phyloP scores from a whole-genome alignment of 2,797 vertebrate species.

The Microctenopoma lineatum region DNA sequence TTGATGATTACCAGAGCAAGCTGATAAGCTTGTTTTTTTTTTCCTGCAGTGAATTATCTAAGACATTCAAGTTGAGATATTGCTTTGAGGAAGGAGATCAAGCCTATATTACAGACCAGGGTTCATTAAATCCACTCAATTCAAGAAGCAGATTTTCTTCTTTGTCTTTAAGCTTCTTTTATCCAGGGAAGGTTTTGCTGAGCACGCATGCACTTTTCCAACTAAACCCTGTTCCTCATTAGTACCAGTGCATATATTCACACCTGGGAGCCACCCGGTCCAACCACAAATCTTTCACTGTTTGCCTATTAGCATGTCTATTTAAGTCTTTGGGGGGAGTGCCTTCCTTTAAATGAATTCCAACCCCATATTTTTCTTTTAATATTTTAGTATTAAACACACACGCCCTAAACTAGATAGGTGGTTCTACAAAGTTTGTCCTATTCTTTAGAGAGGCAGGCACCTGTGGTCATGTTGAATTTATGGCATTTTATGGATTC shows the following conservation, averaged over 20 bases:
- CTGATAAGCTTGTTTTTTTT: constrained; percentile 32
- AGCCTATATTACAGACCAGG: constrained; percentile 48
- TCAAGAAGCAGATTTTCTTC: constrained; percentile 68
- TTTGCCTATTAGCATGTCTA: constrained; percentile 66
- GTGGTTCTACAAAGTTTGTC: constrained; percentile 6
- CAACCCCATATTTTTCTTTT: constrained; percentile 26
- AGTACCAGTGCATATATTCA: constrained; percentile 59
- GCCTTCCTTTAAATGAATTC: constrained; percentile 26
- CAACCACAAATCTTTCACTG: constrained; percentile 56
- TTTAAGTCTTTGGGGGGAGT: constrained; percentile 47
- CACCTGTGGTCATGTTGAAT: background rate
- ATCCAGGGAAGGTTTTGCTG: constrained; percentile 70
- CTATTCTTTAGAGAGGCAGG: background rate
- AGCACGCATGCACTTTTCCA: constrained; percentile 67
- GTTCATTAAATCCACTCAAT: constrained; percentile 75
- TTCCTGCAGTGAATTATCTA: constrained; percentile 26
- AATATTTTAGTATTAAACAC: constrained; percentile 26
- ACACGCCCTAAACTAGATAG: constrained; percentile 6
- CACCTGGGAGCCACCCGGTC: constrained; percentile 63
- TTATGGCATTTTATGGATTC: background rate
- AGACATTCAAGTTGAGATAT: constrained; percentile 53
- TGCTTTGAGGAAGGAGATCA: constrained; percentile 67
- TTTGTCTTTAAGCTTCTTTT: constrained; percentile 76
- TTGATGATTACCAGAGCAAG: constrained; percentile 21
- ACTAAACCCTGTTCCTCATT: constrained; percentile 72